These are phyloP conservation scores for Rhinogobio ventralis DNA, from an alignment of 2,797 vertebrate genomes.

Conservation along the genomic window DNA sequence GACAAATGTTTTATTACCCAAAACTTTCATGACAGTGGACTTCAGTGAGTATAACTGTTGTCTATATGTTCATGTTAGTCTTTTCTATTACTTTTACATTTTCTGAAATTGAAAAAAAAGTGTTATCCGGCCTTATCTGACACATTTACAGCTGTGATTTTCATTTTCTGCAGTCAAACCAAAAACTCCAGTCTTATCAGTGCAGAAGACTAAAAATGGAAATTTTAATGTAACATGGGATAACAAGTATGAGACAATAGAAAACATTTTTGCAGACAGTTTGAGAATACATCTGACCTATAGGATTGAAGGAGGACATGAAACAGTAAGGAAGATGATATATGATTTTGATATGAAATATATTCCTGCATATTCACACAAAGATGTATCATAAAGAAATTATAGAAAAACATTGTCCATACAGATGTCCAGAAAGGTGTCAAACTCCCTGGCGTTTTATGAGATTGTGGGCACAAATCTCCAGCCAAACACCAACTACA, in stretches of 20 bases:
- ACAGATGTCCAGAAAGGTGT: background rate
- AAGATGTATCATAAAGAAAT: background rate
- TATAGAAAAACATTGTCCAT: background rate
- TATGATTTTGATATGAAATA: too few relatives aligned
- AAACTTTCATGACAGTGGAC: background rate
- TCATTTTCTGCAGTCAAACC: conserved; percentile 63
- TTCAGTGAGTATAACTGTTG: conserved; percentile 55
- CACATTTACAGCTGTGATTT: background rate
- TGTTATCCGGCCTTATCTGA: background rate
- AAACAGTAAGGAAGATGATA: conserved; percentile 47
- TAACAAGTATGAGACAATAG: background rate
- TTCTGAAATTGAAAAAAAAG: background rate
- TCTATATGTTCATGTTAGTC: background rate
- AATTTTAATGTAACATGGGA: conserved; percentile 56
- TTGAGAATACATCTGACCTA: conserved; percentile 57
- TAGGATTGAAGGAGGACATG: conserved; percentile 29
- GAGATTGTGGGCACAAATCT: conserved; percentile 51
- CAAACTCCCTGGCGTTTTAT: background rate
- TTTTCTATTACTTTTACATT: background rate
- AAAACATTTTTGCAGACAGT: accelerated
- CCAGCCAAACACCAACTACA: conserved; percentile 49
- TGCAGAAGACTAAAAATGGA: conserved; percentile 46
- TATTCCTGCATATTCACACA: background rate
- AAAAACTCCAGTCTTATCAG: conserved; percentile 51
- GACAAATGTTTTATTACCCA: background rate